Base-by-base conservation (phyloP, 2,797 vertebrate species). In the Acropternis orthonyx region DNA sequence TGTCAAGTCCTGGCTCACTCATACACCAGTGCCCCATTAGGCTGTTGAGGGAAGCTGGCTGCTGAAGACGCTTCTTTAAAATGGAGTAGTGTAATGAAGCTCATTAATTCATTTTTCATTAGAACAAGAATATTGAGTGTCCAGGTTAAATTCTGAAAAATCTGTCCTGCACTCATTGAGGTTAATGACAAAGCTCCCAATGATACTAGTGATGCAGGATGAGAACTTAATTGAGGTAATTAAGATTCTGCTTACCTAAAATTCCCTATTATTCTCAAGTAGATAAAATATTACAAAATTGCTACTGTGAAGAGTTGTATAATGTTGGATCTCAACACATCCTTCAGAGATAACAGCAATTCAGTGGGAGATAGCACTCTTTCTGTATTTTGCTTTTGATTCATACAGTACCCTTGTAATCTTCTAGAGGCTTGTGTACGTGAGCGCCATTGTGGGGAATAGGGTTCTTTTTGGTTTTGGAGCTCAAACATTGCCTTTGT, bases 61-160 rank as follows among this genome's bases (percentile, higher is more conserved):
- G 67, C 71, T 79, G 80, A 92, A 92, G 94, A 73, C 28, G 74
- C 71, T 93, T 34, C 83, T 97, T 85, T 87, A 79, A 88, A 94
- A 90, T 65, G 39, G 56, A 90, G 71, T 52, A 78, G 85, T 49
- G 80, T 94, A 94, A 89, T 96, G 88, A 93, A 90, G 91, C 88
- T 96, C 94, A 95, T 96, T 96, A 96, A 91, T 90, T 90, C 74
- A 90, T 93, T 96, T 96, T 97, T 96, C 91, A 85, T 97, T 96
- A 96, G 63, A 92, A 90, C 63, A 67, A 77, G 83, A 86, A 90
- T 95, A 94, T 90, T 90, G 95, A 95, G 71, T 78, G 91, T 93
- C 93, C 93, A 94, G 89, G 94, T 95, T 96, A 96, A 94, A 96
- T 93, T 95, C 85, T 82, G 67, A 94, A 91, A 91, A 92, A 94